Base-by-base conservation (phyloP, 2,113 vertebrate species). In the Albula glossodonta region DNA sequence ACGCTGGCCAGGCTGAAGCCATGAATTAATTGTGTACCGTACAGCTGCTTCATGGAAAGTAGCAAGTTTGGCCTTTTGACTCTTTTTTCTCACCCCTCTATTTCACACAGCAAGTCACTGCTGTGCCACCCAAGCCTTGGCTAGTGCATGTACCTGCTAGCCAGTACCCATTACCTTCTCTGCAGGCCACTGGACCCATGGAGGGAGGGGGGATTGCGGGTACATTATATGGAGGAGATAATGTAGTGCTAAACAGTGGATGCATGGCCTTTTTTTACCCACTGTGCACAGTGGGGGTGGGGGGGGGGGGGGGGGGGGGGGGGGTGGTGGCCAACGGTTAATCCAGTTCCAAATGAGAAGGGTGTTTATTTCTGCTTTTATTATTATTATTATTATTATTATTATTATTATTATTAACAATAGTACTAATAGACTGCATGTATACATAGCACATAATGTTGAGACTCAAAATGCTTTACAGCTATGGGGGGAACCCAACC, bases 31-130 rank as follows among this genome's bases (percentile, higher is more conserved):
- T 51, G 48, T 25, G 22, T 51, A 13, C n/a, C 56, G 50, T 66
- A 19, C 22, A 52, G 56, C 31, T 49, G 12, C 66, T 66, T 85
- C 74, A 31, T 84, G 11, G 51, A 84, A 84, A 78, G 51, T 78
- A 84, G 77, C 78, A 70, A 66, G 12, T 84, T 56, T 79, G 83
- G 70, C 31, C 31, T 1, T 41, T 19, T 66, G 17, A 1, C 60
- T 19, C 17, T 19, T 3, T 11, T 66, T 66, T 1, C 22, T 66
- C 17, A 66, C 60, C 60, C 60, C 60, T 66, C 7, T 66, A 66
- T 8, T 5, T 66, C 57, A 60, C 11, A 11, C 12, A 11, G 12
- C 9, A 60, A 60, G 57, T 60, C 57, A 60, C 57, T 3, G 17
- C 57, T 60, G 9, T 66, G 7, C 60, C 60, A 66, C 17, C 60